Percentiles rank a stretch among this genome's conserved stretches.
phyloP scores from a whole-genome alignment of 2,113 vertebrate species.

The Caracal caracal region DNA sequence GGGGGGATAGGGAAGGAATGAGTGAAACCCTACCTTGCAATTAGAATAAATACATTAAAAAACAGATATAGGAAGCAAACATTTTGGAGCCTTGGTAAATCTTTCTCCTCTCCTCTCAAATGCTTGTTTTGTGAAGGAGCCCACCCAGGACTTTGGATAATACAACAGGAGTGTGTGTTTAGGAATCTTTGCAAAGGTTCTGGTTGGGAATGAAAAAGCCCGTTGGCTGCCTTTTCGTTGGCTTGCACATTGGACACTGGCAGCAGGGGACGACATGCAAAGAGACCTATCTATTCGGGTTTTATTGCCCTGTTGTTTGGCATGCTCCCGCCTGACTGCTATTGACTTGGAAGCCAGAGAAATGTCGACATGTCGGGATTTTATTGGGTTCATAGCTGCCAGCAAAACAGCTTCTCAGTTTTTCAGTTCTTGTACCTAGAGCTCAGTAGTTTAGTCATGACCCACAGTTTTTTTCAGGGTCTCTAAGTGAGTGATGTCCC shows the following conservation, averaged over 20 bases:
- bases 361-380: slow-evolving; percentile 60
- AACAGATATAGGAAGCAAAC: slow-evolving; percentile 55
- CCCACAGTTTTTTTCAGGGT: not conserved
- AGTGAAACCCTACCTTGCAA: not conserved
- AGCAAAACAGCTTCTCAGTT: slow-evolving; percentile 65
- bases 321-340: not conserved
- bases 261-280: not conserved
- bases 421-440: slow-evolving; percentile 65
- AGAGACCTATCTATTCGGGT: slow-evolving; percentile 62
- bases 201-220: not conserved
- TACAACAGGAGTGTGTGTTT: not conserved
- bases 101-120: not conserved
- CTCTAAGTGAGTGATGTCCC: slow-evolving; percentile 19
- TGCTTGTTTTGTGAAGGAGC: slow-evolving; percentile 5
- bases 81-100: not conserved
- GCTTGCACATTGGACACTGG: slow-evolving; percentile 37
- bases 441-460: not conserved
- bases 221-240: not conserved
- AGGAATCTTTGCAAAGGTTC: slow-evolving; percentile 57
- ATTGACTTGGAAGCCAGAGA: slow-evolving; percentile 61
- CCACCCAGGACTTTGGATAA: slow-evolving; percentile 51
- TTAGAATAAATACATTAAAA: slow-evolving; percentile 28
- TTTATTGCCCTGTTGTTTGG: slow-evolving; percentile 55
- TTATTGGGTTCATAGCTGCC: slow-evolving; percentile 75
- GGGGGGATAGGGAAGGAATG: not conserved